These are phyloP conservation scores for Dasyurus viverrinus DNA, from an alignment of 2,113 vertebrate genomes.

Conservation along the genomic window DNA sequence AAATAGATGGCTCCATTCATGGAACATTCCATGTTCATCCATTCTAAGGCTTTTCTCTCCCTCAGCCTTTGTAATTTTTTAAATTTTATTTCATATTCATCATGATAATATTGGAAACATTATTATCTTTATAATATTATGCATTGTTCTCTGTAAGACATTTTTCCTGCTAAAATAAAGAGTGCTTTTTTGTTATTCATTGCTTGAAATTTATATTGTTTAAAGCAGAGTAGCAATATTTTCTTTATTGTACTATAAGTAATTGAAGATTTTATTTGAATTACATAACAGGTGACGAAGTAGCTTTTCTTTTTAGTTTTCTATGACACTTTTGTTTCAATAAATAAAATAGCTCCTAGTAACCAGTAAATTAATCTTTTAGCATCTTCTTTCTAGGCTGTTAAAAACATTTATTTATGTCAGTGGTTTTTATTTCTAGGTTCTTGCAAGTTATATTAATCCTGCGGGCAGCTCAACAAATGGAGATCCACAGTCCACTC, in stretches of 20 bases:
- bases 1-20: background rate
- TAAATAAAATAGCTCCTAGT: background rate
- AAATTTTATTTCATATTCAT: background rate
- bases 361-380: background rate
- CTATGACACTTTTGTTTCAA: background rate
- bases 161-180: background rate
- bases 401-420: slow-evolving; percentile 24
- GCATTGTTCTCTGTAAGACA: background rate
- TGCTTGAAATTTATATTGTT: background rate
- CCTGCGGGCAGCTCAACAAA: slow-evolving; percentile 89
- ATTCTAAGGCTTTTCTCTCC: background rate
- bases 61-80: background rate
- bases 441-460: slow-evolving; percentile 99
- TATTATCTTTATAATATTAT: background rate
- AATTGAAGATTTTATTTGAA: background rate
- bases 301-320: background rate
- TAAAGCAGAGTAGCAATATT: background rate
- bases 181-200: background rate
- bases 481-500: slow-evolving; percentile 85
- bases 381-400: background rate
- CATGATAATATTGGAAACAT: background rate
- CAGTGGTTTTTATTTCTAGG: slow-evolving; percentile 82
- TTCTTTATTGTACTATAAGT: background rate
- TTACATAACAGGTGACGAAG: background rate
- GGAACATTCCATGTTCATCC: no score